phyloP scores from a whole-genome alignment of 2,113 vertebrate genomes.

The Bucco capensis region DNA sequence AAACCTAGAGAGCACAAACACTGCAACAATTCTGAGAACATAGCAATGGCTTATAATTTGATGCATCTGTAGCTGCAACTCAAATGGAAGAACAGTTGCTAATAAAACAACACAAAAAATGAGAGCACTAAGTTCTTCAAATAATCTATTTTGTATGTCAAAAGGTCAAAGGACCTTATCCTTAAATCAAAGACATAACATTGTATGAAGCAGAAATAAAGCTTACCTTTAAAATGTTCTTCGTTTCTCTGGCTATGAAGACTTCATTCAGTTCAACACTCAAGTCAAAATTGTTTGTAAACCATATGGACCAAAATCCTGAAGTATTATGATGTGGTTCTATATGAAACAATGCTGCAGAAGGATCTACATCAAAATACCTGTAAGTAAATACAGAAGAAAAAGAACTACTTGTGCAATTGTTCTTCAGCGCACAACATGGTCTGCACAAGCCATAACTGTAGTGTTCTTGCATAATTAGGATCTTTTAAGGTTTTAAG shows the following conservation, averaged over 20 bases:
- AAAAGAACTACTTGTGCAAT: background rate
- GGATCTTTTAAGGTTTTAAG: background rate
- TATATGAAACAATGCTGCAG: conserved; percentile 79
- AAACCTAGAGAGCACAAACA: background rate
- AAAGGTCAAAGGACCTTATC: background rate
- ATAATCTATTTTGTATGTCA: background rate
- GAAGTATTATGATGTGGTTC: conserved; percentile 72
- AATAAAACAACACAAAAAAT: background rate
- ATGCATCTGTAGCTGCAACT: conserved; percentile 14
- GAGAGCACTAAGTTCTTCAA: background rate
- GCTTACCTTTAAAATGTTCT: conserved; percentile 81
- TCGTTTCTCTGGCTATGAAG: conserved; percentile 77
- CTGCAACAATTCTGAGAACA: background rate
- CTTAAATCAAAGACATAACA: background rate
- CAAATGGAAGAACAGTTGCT: background rate
- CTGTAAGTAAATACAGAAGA: conserved; percentile 57
- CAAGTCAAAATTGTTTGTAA: conserved; percentile 80
- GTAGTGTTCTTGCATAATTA: background rate
- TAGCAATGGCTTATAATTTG: background rate
- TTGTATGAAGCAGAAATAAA: background rate
- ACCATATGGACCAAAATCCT: conserved; percentile 87
- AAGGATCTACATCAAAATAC: conserved; percentile 71
- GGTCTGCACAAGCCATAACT: background rate
- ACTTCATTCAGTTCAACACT: conserved; percentile 78
- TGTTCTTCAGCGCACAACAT: background rate